Evolutionary conservation across 2,888 invertebrate genomes (phyloP), one percentile per base, ranked within the genome.

Genomic region (Drosophila subquinaria): DNA sequence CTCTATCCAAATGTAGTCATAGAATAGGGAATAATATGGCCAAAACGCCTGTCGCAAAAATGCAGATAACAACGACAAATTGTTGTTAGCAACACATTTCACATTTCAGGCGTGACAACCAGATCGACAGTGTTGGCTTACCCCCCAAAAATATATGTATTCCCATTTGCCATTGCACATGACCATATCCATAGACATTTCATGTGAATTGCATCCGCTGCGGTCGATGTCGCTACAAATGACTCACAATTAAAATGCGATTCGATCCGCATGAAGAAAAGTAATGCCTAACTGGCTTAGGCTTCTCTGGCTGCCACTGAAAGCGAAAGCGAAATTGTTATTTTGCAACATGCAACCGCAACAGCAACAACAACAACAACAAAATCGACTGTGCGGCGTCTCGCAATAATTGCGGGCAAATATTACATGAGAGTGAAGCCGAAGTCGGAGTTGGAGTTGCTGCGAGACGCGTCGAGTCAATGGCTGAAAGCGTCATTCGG

Each of bases 311-410:
- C 48, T 69, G 48, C 66, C 66, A 27, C 50, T 50, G 69, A 74
- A 79, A 76, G 75, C 75, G 69, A 88, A 88, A 88, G 86, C 89
- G 70, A 88, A 90, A 90, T 76, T 64, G 73, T 82, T 86, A 80
- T 88, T 48, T 80, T 86, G 90, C 87, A 88, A 84, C 84, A 90
- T 88, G 89, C 84, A 90, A 79, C 89, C 80, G 65, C 82, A 88
- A 27, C 89, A 76, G 65, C 69, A 68, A 33, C 52, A 71, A 63
- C 69, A 68, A 33, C 52, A 71, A 27, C 89, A 76, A 67, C 69
- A 71, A 64, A 60, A 57, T 71, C 61, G 56, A 38, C 38, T 67
- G 55, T 64, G 73, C 59, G 68, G 57, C 67, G 84, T 88, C 80
- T 82, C 82, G 85, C 75, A 85, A 86, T 88, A 81, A 86, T 86